Conservation (phyloP, 1,140 invertebrate genomes). For the Anastrepha ludens region DNA sequence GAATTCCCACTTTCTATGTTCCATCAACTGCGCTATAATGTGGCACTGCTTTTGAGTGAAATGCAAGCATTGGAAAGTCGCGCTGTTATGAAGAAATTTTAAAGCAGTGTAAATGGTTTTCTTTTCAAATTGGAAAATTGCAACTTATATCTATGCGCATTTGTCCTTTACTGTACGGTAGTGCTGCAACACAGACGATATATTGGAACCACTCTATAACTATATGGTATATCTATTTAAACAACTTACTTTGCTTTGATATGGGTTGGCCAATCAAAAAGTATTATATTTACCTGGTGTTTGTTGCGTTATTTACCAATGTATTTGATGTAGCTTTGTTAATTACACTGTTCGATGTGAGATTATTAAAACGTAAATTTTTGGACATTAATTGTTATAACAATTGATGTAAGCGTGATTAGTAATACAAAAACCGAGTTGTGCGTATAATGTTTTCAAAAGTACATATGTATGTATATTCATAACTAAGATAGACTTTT, state of each 20-base stretch:
- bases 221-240: neutral
- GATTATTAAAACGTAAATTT: neutral
- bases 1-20: slow-evolving; percentile 71
- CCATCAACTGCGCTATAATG: slow-evolving; percentile 69
- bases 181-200: neutral
- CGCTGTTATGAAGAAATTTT: slow-evolving; percentile 65
- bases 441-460: slow-evolving; percentile 46
- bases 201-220: neutral
- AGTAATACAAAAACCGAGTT: slow-evolving; percentile 33
- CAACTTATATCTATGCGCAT: neutral
- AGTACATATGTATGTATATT: neutral
- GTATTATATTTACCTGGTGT: neutral
- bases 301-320: slow-evolving; percentile 39
- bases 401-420: neutral
- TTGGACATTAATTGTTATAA: neutral
- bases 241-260: neutral
- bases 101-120: neutral
- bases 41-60: slow-evolving; percentile 68
- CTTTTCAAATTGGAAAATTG: neutral
- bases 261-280: neutral
- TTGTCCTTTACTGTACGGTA: no score
- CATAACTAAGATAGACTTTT: slow-evolving; percentile 26
- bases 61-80: slow-evolving; percentile 69
- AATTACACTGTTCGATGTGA: neutral
- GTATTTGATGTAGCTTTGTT: slow-evolving; percentile 40